Evolutionary conservation across 2,888 invertebrate genomes (phyloP).

Genomic region (Macrophya annulata): DNA sequence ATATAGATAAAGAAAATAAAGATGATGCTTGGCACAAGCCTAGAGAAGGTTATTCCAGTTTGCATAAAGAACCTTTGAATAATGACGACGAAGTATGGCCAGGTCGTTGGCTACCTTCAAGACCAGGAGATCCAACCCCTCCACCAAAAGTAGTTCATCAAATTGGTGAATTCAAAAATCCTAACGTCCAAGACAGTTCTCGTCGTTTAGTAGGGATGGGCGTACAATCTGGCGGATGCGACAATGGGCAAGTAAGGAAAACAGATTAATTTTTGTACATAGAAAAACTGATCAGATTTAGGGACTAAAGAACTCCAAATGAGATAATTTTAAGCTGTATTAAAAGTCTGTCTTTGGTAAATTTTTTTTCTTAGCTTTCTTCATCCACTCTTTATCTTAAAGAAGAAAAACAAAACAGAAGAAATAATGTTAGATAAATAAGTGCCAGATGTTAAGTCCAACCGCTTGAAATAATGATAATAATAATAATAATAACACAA

Average conservation of each 20-base stretch:
- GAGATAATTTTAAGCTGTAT: neutral
- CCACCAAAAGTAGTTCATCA: slow-evolving; percentile 68
- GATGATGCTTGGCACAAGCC: neutral
- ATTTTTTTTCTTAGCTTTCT: neutral
- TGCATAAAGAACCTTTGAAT: slow-evolving; percentile 8
- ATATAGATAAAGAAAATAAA: neutral
- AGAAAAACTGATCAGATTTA: neutral
- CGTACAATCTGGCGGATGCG: slow-evolving; percentile 81
- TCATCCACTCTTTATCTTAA: neutral
- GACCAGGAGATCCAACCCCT: slow-evolving; percentile 67
- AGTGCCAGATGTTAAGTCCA: neutral
- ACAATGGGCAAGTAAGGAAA: slow-evolving; percentile 84
- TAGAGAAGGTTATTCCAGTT: neutral
- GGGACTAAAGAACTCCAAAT: neutral
- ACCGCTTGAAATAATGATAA: neutral
- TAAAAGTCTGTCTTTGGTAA: neutral
- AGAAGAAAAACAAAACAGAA: neutral
- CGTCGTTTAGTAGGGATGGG: slow-evolving; percentile 82
- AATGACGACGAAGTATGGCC: slow-evolving; percentile 73
- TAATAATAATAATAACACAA: neutral
- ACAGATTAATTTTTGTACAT: neutral
- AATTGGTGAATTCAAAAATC: slow-evolving; percentile 61
- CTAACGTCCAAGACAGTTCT: neutral
- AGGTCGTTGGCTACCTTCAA: slow-evolving; percentile 78
- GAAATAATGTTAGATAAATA: neutral